phyloP scores from a whole-genome alignment of 2,113 vertebrate species.

The Accipiter virgatus region DNA sequence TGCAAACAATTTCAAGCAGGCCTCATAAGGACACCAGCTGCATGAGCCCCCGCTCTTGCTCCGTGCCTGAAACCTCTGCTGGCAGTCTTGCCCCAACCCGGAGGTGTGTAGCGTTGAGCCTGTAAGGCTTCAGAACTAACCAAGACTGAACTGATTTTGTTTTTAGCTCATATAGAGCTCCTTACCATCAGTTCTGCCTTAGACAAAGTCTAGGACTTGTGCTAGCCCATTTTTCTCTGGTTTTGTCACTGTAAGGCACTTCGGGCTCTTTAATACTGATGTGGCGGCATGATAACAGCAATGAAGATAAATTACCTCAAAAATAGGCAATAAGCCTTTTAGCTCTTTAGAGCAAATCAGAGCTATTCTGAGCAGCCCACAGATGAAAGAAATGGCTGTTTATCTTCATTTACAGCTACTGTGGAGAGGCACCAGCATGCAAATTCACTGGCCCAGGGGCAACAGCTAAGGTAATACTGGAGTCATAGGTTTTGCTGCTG shows the following conservation, averaged over 20 bases:
- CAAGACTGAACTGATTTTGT: not conserved
- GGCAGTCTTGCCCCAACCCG: not conserved
- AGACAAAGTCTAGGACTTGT: not conserved
- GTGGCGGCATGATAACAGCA: constrained; percentile 20
- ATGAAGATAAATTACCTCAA: constrained; percentile 55
- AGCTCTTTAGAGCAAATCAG: constrained; percentile 43
- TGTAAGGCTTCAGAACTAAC: not conserved
- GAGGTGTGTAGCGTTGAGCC: not conserved
- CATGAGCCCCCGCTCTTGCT: not conserved
- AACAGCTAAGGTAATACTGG: not conserved
- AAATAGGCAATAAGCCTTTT: constrained; percentile 47
- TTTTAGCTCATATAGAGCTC: not conserved
- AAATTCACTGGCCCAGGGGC: constrained; percentile 5
- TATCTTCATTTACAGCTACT: constrained; percentile 45
- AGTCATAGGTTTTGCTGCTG: not conserved
- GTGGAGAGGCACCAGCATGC: not conserved
- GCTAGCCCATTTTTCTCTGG: not conserved
- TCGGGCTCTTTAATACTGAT: not conserved
- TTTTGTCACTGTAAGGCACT: constrained; percentile 26
- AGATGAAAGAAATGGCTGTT: not conserved
- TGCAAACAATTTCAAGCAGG: not conserved
- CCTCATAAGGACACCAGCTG: not conserved
- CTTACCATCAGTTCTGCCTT: not conserved
- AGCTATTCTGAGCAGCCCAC: constrained; percentile 30
- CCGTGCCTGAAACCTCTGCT: fast-evolving